phyloP scores from a whole-genome alignment of 2,888 invertebrate species.

The Apoda limacodes region DNA sequence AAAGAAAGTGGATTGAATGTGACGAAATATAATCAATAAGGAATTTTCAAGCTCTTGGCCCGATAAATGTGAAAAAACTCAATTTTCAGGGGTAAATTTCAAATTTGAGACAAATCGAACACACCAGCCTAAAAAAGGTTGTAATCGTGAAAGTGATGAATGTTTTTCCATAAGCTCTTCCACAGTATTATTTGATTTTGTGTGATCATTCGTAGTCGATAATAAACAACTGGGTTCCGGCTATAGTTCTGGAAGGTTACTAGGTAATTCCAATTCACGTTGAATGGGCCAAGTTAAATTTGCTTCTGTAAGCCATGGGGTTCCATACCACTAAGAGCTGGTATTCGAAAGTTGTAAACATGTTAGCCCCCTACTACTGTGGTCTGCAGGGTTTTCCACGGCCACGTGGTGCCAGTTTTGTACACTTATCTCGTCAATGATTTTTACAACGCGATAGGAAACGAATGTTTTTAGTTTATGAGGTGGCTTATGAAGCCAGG shows the following conservation, averaged over 20 bases:
- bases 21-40: neutral
- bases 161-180: neutral
- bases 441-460: neutral
- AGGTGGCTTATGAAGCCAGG: neutral
- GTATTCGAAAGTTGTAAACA: neutral
- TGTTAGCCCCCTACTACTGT: neutral
- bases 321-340: neutral
- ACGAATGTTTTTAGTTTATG: neutral
- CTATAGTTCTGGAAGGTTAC: too few species aligned
- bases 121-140: neutral
- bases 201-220: too few species aligned
- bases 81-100: neutral
- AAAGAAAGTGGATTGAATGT: neutral
- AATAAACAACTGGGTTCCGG: too few species aligned
- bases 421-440: neutral
- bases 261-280: too few species aligned
- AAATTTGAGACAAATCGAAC: neutral
- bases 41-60: neutral
- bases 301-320: neutral
- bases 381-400: constrained; percentile 1
- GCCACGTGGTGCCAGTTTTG: neutral
- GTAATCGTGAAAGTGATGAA: neutral
- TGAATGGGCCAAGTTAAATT: too few species aligned
- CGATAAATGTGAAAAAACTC: neutral
- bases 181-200: too few species aligned